These are phyloP conservation scores for Cardinalis cardinalis DNA, from an alignment of 2,113 vertebrate genomes.

Conservation along the genomic window DNA sequence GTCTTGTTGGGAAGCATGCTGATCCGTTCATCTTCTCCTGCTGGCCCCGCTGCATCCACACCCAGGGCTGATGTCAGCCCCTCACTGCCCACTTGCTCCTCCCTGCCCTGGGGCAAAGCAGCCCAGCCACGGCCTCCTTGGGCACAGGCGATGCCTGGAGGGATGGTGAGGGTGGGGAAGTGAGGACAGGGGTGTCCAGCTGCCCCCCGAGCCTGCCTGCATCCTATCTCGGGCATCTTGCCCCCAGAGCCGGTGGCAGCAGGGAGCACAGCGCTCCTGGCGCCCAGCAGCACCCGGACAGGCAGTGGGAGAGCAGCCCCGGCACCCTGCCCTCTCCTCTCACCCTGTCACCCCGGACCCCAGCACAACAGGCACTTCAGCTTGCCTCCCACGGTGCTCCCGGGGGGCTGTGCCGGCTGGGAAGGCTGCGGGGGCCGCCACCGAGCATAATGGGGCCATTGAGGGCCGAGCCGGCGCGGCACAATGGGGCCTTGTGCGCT, in stretches of 20 bases:
- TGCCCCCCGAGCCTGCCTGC: background rate
- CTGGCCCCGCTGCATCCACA: background rate
- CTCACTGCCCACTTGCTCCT: rapidly evolving
- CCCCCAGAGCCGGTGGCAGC: background rate
- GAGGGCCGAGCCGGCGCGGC: background rate
- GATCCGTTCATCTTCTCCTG: background rate
- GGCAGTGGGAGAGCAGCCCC: rapidly evolving
- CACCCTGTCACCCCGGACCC: background rate
- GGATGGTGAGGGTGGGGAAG: background rate
- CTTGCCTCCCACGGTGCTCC: slow-evolving; percentile 1
- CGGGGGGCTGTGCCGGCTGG: background rate
- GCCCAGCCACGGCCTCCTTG: background rate
- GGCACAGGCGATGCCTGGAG: rapidly evolving
- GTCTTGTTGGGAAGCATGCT: rapidly evolving
- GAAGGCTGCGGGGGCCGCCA: background rate
- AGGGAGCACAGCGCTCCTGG: rapidly evolving
- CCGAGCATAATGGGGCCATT: slow-evolving; percentile 36
- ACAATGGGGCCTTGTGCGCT: slow-evolving; percentile 56
- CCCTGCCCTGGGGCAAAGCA: rapidly evolving
- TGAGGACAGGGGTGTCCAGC: background rate
- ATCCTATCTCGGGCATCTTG: background rate
- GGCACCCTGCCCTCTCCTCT: background rate
- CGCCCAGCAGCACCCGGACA: background rate
- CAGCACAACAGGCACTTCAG: slow-evolving; percentile 22
- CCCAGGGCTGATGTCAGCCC: background rate